Evolutionary conservation across 2,888 invertebrate species (phyloP).

Genomic region (Siphlonurus alternatus): DNA sequence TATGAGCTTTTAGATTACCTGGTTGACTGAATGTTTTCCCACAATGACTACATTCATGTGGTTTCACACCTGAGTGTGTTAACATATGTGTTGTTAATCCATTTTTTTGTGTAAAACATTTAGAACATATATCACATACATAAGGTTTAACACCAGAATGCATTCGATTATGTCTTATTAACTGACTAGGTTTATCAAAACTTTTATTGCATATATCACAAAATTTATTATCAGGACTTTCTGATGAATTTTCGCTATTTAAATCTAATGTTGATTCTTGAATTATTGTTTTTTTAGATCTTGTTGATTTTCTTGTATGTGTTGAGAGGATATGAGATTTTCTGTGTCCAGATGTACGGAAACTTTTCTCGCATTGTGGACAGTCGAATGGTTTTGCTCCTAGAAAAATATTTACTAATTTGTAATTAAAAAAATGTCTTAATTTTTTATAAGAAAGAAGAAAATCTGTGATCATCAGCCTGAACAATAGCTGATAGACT

Average conservation of each 20-base stretch:
- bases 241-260: too few relatives aligned
- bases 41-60: constrained; percentile 43
- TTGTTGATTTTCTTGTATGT: too few relatives aligned
- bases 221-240: not conserved
- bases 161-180: constrained; percentile 43
- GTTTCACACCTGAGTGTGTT: constrained; percentile 40
- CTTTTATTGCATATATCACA: constrained; percentile 32
- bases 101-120: constrained; percentile 46
- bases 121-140: constrained; percentile 37
- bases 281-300: too few relatives aligned
- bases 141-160: constrained; percentile 47
- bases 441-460: too few relatives aligned
- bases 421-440: not conserved
- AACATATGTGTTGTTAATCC: constrained; percentile 43
- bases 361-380: constrained; percentile 30
- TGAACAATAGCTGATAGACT: too few relatives aligned
- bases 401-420: constrained; percentile 25
- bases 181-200: constrained; percentile 44
- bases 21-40: not conserved
- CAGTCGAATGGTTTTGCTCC: constrained; percentile 29
- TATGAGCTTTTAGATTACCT: not conserved
- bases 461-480: too few relatives aligned
- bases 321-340: constrained; percentile 25
- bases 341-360: constrained; percentile 29
- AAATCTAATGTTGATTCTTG: too few relatives aligned